Evolutionary conservation across 1,140 invertebrate species (phyloP).

Genomic region (Sitodiplosis mosellana): DNA sequence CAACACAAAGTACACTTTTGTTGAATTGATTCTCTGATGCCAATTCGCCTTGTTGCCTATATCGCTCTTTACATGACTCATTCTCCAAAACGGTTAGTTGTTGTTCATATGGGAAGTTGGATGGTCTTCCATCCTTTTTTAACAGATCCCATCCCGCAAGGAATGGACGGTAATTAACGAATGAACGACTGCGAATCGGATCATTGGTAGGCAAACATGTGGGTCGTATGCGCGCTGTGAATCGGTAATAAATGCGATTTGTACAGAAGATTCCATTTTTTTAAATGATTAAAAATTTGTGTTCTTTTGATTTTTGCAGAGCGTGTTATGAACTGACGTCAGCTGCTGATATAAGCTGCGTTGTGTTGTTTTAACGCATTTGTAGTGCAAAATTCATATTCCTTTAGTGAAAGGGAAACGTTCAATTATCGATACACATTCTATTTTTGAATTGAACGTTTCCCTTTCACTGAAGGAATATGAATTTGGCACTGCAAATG

Average conservation of each 20-base stretch:
- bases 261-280: background rate
- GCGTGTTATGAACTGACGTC: too few species aligned
- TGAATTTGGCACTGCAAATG: too few species aligned
- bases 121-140: slow-evolving; percentile 39
- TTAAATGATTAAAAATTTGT: slow-evolving; percentile 8
- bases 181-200: slow-evolving; percentile 27
- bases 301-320: slow-evolving; percentile 15
- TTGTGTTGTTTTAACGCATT: too few species aligned
- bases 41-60: slow-evolving; percentile 29
- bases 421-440: too few species aligned
- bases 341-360: too few species aligned
- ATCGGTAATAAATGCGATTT: slow-evolving; percentile 1
- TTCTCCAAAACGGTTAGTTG: slow-evolving; percentile 50
- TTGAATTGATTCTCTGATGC: slow-evolving; percentile 36
- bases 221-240: slow-evolving; percentile 41
- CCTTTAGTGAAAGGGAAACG: too few species aligned
- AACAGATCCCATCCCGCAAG: slow-evolving; percentile 30
- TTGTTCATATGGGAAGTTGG: slow-evolving; percentile 39
- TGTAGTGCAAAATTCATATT: too few species aligned
- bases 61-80: slow-evolving; percentile 38
- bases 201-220: slow-evolving; percentile 49
- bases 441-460: too few species aligned
- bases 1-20: slow-evolving; percentile 54
- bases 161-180: slow-evolving; percentile 34
- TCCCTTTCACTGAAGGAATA: too few species aligned